Evolutionary conservation across 2,797 vertebrate species (phyloP).

Genomic region (Xenops minutus): DNA sequence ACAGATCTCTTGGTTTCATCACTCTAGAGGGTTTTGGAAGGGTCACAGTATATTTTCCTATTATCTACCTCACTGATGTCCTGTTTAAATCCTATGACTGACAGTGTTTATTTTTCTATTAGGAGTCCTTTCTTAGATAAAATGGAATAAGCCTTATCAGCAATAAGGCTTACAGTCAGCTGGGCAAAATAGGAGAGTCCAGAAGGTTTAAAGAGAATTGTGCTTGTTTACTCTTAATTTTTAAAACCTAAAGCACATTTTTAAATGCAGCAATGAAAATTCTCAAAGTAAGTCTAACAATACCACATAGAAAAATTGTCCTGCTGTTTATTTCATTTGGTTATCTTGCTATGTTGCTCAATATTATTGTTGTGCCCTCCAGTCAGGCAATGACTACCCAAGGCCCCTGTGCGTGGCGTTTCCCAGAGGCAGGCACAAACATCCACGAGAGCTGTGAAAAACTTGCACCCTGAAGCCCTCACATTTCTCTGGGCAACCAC

Average conservation of each 20-base stretch:
- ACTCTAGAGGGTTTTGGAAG: neutral
- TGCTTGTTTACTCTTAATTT: neutral
- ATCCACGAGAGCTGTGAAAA: neutral
- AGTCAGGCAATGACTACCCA: neutral
- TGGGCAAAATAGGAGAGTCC: neutral
- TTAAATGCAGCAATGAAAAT: neutral
- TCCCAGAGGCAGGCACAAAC: neutral
- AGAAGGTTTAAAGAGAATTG: neutral
- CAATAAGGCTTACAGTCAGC: neutral
- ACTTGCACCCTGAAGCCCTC: neutral
- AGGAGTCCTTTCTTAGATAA: neutral
- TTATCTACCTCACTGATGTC: neutral
- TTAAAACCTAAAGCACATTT: neutral
- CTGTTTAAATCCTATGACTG: neutral
- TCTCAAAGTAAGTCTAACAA: neutral
- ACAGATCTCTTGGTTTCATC: neutral
- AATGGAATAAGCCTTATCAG: neutral
- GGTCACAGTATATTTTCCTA: neutral
- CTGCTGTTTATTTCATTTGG: neutral
- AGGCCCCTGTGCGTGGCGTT: rapidly evolving
- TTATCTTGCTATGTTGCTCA: neutral
- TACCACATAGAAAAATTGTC: neutral
- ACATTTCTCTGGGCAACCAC: neutral
- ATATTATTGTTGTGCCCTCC: neutral
- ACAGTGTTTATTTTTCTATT: neutral